Base-by-base conservation (phyloP, 2,113 vertebrate genomes). In the Danio rerio region DNA sequence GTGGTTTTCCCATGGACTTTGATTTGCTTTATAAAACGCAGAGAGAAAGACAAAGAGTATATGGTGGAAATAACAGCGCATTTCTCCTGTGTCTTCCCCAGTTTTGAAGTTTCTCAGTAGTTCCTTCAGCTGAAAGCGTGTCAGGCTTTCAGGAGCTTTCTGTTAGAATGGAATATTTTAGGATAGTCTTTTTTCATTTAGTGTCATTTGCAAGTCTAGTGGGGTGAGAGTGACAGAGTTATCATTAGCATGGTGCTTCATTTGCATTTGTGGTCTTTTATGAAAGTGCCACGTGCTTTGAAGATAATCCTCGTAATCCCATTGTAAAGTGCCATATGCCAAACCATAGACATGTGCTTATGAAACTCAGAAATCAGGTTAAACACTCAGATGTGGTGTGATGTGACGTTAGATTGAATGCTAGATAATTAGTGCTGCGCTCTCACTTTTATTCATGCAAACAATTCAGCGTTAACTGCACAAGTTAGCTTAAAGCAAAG, bases 161-260 rank as follows among this genome's bases (percentile, higher is more conserved):
- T 52, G 49, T 31, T 2, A 52, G 11, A 71, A 52, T 31, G 7
- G 12, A 31, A 71, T 71, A 52, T 71, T 71, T 71, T 71, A 71
- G 69, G 69, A 52, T 50, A 52, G 69, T 31, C 69, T 71, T 52
- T 71, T 71, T 31, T 52, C 10, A 0, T 52, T 50, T 52, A 21
- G 47, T 45, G 15, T 59, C 55, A 59, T 75, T 75, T 75, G 73
- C 42, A 61, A 76, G 43, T 47, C 73, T 61, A 71, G 49, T 52
- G 69, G 20, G 40, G 55, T 61, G 73, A 61, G 73, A 76, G 56
- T 16, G 11, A 61, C 56, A 21, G 55, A 61, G 40, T 49, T 61
- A 71, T 71, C 69, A 71, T 76, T 62, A 81, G 31, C 69, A 62
- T 20, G 9, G 16, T 1, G 55, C 42, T 21, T 76, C 73, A 47